Base-by-base conservation (phyloP, 2,113 vertebrate genomes). In the Poeciliopsis occidentalis region DNA sequence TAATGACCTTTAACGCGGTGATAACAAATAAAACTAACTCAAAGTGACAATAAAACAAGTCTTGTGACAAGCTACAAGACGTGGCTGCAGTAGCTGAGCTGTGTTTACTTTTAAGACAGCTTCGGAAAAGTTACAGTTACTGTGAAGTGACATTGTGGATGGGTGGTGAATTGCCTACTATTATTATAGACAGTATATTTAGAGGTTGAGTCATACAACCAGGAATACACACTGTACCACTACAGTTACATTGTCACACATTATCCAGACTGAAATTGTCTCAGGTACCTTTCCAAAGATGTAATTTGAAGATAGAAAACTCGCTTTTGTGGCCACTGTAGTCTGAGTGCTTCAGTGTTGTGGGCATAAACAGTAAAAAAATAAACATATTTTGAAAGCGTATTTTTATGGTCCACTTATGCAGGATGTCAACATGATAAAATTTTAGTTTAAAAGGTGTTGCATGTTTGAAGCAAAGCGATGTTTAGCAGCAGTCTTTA, bases 131-230 rank as follows among this genome's bases (percentile, higher is more conserved):
- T 19, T 64, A 7, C 27, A 44, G 13, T 65, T 32, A 47, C 61
- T 64, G 26, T 29, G 4, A 3, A 13, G 26, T 29, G 61, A 64
- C 41, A 11, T 30, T 64, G 22, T 30, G 64, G 41, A 27, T 10
- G 22, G 27, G 15, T 30, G 32, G 22, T 30, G 64, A 31, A 27
- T 24, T 22, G 13, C 30, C 44, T 54, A 12, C 62, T 27, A 73
- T 65, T 19, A 68, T 37, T 32, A 54, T 11, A 30, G 47, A 39
- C 24, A 13, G 34, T 66, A 29, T 51, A 69, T 26, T 77, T 77
- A 41, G 54, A 71, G 62, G 57, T 11, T 78, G 69, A 74, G 47
- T 80, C 65, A 64, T 26, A 44, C 44, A 69, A 34, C 26, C 15
- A 32, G 37, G 24, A 26, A 11, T 44, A 0, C 27, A 17, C 29